Percentiles rank a stretch among this genome's conserved stretches.
These are phyloP conservation scores for Cirrhinus mrigala DNA, from an alignment of 2,797 vertebrate genomes.

Conservation along the genomic window DNA sequence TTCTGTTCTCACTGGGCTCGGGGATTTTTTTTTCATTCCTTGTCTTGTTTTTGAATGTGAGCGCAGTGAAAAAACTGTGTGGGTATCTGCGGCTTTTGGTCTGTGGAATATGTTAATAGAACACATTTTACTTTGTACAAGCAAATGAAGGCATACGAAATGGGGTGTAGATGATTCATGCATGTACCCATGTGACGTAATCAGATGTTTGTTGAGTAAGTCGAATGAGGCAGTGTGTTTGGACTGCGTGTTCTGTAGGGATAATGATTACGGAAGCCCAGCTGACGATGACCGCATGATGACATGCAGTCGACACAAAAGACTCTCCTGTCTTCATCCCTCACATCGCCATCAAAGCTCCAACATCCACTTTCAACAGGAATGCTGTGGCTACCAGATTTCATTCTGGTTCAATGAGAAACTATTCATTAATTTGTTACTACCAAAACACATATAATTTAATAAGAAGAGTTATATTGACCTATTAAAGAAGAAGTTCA, in stretches of 20 bases:
- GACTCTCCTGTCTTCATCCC: constrained; percentile 54
- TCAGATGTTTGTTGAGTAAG: constrained; percentile 62
- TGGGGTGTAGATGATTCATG: constrained; percentile 1
- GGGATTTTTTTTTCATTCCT: constrained; percentile 42
- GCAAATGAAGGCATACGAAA: not conserved
- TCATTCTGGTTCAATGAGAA: constrained; percentile 7
- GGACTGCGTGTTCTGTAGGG: constrained; percentile 59
- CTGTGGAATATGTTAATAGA: not conserved
- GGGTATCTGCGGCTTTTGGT: not conserved
- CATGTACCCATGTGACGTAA: constrained; percentile 9
- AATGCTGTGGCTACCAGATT: constrained; percentile 16
- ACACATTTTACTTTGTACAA: not conserved
- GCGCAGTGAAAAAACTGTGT: not conserved
- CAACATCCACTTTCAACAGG: constrained; percentile 39
- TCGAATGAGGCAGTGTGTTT: constrained; percentile 72
- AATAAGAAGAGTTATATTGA: too few species aligned
- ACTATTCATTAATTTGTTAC: not conserved
- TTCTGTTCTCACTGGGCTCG: constrained; percentile 33
- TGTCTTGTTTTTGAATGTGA: not conserved
- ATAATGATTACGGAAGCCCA: constrained; percentile 59
- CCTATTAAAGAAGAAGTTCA: too few species aligned
- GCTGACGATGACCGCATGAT: constrained; percentile 62
- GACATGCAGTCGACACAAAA: constrained; percentile 57
- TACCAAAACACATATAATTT: too few species aligned
- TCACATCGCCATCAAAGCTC: constrained; percentile 52